Conservation (phyloP, 2,888 invertebrate genomes). For the Mongoloraphidia duomilia region DNA sequence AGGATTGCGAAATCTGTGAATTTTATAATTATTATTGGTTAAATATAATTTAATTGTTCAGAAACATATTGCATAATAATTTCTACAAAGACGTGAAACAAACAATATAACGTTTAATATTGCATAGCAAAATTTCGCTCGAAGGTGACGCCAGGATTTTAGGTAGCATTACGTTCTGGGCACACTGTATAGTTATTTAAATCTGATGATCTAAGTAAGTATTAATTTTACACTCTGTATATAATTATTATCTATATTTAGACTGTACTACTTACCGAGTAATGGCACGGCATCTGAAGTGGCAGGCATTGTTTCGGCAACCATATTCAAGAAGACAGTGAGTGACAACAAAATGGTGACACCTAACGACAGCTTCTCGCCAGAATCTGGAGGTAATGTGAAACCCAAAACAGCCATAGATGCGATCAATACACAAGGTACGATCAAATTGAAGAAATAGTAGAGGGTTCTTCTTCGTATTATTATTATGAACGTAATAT, state of each 20-base stretch:
- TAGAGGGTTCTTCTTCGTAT: slow-evolving; percentile 93
- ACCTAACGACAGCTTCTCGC: slow-evolving; percentile 96
- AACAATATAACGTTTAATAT: too few species aligned
- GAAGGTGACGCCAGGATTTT: too few species aligned
- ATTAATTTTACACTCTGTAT: too few species aligned
- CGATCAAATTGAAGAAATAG: slow-evolving; percentile 99
- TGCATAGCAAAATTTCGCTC: too few species aligned
- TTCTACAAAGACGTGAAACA: too few species aligned
- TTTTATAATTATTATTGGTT: too few species aligned
- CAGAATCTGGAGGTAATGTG: slow-evolving; percentile 96
- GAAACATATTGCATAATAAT: too few species aligned
- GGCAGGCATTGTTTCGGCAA: slow-evolving; percentile 96
- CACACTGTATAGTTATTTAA: too few species aligned
- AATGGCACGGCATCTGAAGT: slow-evolving; percentile 88
- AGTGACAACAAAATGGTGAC: slow-evolving; percentile 94
- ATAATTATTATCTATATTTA: slow-evolving; percentile 6
- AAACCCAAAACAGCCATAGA: slow-evolving; percentile 98
- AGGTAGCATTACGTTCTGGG: too few species aligned
- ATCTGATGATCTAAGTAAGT: too few species aligned
- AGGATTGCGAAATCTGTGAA: too few species aligned
- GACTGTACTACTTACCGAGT: slow-evolving; percentile 40
- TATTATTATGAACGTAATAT: slow-evolving; percentile 92
- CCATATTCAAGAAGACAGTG: slow-evolving; percentile 97
- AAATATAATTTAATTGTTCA: too few species aligned
- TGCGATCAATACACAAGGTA: slow-evolving; percentile 96